Evolutionary conservation across 2,797 vertebrate species (phyloP).

Genomic region (Gymnoscopelus braueri): DNA sequence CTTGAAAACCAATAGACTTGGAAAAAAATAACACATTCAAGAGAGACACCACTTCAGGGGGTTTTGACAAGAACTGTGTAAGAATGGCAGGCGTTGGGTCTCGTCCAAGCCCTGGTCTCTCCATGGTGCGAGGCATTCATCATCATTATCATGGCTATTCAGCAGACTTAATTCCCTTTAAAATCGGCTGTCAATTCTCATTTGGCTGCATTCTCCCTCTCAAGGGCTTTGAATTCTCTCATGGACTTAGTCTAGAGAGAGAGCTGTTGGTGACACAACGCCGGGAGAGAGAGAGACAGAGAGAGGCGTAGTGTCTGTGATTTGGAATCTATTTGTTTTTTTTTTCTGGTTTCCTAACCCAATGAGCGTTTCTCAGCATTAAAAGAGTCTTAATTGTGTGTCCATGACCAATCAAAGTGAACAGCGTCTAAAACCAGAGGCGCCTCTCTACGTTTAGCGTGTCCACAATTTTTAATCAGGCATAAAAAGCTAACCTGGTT

Average conservation of each 20-base stretch:
- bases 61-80: constrained; percentile 48
- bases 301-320: constrained; percentile 32
- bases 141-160: constrained; percentile 74
- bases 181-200: constrained; percentile 77
- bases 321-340: constrained; percentile 44
- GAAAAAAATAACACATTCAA: constrained; percentile 27
- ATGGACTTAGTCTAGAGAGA: constrained; percentile 56
- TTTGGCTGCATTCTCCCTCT: constrained; percentile 64
- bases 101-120: constrained; percentile 70
- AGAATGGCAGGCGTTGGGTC: constrained; percentile 66
- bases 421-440: constrained; percentile 56
- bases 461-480: constrained; percentile 42
- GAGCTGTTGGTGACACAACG: constrained; percentile 26
- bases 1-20: constrained; percentile 40
- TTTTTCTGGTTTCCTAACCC: constrained; percentile 34
- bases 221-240: constrained; percentile 66
- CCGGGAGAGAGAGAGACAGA: constrained; percentile 51
- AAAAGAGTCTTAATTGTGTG: constrained; percentile 75
- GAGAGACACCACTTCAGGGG: constrained; percentile 56
- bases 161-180: constrained; percentile 70
- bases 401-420: constrained; percentile 77
- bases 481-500: constrained; percentile 31
- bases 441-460: constrained; percentile 34
- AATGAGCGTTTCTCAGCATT: constrained; percentile 42
- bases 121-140: constrained; percentile 70